A percentile compares a stretch with the other conserved stretches of the same genome.
Evolutionary conservation across 2,113 vertebrate genomes (phyloP).

Genomic region (Salvator merianae): DNA sequence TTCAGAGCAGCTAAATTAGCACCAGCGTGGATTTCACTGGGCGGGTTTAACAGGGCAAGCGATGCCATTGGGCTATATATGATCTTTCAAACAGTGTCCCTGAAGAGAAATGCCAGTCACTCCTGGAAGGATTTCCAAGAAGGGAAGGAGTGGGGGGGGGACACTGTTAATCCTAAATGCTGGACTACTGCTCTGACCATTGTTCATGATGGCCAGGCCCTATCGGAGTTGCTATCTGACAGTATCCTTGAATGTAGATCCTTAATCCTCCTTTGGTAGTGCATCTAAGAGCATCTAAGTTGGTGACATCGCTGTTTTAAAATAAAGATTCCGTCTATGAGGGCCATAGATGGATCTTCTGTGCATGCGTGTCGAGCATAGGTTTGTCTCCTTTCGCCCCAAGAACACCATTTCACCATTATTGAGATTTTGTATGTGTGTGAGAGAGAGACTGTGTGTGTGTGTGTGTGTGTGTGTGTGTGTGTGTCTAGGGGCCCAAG

Average conservation of each 20-base stretch:
- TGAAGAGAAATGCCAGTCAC: neutral
- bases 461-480: too few relatives aligned
- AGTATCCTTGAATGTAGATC: neutral
- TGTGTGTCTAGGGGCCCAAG: neutral
- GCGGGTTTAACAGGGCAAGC: neutral
- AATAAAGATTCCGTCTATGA: neutral
- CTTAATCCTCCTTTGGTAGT: neutral
- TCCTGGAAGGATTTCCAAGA: neutral
- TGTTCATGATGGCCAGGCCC: neutral
- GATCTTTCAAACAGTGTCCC: too few relatives aligned
- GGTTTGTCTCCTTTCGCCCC: too few relatives aligned
- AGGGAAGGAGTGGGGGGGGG: neutral
- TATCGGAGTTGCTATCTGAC: neutral
- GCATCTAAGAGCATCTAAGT: too few relatives aligned
- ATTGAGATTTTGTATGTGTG: too few relatives aligned
- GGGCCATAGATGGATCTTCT: neutral
- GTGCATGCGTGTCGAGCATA: too few relatives aligned
- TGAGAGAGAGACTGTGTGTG: too few relatives aligned
- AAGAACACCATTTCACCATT: neutral
- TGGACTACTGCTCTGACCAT: neutral
- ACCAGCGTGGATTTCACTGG: neutral
- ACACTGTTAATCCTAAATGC: neutral
- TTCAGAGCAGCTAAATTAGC: neutral
- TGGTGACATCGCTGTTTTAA: neutral
- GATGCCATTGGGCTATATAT: neutral